Conservation (phyloP, 2,797 vertebrate genomes). For the Oreochromis grahami region DNA sequence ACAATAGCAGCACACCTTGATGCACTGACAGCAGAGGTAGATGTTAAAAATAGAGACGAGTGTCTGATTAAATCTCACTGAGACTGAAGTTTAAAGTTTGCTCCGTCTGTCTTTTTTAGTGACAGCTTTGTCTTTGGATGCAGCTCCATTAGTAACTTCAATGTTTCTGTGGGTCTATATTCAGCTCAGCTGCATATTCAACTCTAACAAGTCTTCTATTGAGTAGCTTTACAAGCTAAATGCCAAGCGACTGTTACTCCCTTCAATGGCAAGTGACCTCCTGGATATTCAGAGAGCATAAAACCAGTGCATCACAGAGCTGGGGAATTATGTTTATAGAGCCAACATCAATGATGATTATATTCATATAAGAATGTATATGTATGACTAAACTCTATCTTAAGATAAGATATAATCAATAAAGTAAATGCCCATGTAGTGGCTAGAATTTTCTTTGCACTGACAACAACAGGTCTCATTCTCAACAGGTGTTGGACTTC, state of each 20-base stretch:
- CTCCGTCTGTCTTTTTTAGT: neutral
- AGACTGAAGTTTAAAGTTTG: neutral
- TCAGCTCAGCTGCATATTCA: neutral
- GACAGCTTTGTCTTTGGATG: neutral
- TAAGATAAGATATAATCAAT: neutral
- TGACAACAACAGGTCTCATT: neutral
- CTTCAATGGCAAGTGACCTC: neutral
- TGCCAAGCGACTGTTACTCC: neutral
- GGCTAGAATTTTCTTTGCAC: neutral
- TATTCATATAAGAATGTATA: neutral
- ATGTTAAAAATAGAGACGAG: conserved; percentile 23
- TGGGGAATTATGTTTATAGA: neutral
- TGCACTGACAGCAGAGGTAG: neutral
- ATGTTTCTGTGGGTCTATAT: neutral
- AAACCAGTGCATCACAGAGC: neutral
- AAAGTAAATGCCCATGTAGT: neutral
- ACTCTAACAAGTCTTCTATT: neutral
- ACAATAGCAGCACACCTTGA: neutral
- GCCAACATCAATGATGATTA: neutral
- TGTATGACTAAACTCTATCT: neutral
- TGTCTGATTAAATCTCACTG: neutral
- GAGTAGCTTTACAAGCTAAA: neutral
- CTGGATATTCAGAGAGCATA: neutral
- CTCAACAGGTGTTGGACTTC: neutral
- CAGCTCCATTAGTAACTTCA: neutral